Evolutionary conservation across 2,888 invertebrate species (phyloP).

Genomic region (Cyaniris semiargus): DNA sequence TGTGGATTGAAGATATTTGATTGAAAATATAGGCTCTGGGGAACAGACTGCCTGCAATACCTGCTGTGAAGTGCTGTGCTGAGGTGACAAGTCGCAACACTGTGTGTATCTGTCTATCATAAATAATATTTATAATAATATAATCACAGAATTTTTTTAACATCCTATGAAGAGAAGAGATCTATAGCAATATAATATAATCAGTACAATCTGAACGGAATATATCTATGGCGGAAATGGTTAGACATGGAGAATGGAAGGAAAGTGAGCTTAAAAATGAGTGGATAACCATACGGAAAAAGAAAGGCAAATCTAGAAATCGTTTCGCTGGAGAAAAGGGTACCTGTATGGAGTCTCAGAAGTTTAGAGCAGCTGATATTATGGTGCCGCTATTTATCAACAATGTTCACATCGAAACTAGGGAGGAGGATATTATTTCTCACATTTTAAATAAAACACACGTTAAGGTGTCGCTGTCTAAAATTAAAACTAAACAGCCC

Average conservation of each 20-base stretch:
- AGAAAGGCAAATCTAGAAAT: neutral
- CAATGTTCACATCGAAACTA: neutral
- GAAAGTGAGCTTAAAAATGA: neutral
- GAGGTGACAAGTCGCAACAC: no score
- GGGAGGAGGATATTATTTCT: neutral
- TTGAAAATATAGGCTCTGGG: no score
- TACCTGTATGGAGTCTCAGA: neutral
- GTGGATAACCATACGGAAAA: conserved; percentile 16
- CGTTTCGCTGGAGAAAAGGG: neutral
- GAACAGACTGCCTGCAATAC: no score
- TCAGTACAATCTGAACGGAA: neutral
- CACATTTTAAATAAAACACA: neutral
- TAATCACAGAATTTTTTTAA: no score
- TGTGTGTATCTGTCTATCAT: no score
- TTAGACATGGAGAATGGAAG: conserved; percentile 14
- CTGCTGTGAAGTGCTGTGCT: no score
- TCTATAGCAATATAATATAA: no score
- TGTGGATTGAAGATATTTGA: no score
- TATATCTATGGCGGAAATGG: conserved; percentile 5
- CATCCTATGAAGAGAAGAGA: no score
- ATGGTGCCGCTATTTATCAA: no score
- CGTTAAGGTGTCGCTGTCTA: neutral
- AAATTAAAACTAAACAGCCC: conserved; percentile 13
- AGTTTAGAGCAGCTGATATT: no score
- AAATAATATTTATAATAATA: no score